A percentile compares a stretch with the other conserved stretches of the same genome.
Evolutionary conservation across 2,113 vertebrate species (phyloP).

Genomic region (Bubo blakistoni): DNA sequence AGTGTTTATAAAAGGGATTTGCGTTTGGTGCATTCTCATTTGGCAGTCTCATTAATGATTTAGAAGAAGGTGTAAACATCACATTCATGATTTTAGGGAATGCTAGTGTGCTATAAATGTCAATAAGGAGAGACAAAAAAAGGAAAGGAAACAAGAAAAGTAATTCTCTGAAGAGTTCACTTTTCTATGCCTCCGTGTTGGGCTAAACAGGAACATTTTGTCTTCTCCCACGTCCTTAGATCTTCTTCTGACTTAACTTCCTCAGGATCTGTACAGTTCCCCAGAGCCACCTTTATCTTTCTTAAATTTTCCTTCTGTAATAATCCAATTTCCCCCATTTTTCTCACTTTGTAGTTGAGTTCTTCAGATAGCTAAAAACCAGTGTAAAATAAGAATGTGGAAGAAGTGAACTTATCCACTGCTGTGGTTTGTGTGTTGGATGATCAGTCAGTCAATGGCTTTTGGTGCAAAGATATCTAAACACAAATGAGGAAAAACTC

Average conservation of each 20-base stretch:
- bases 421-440: not conserved
- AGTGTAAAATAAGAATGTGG: not conserved
- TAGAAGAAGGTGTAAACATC: constrained; percentile 40
- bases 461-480: not conserved
- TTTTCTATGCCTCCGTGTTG: not conserved
- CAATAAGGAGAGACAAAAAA: not conserved
- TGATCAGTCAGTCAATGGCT: not conserved
- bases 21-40: constrained; percentile 28
- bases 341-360: not conserved
- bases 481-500: not conserved
- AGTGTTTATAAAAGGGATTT: constrained; percentile 48
- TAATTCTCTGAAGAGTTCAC: not conserved
- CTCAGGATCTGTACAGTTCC: not conserved
- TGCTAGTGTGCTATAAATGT: not conserved
- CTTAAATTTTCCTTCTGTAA: not conserved
- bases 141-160: not conserved
- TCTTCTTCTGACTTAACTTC: not conserved
- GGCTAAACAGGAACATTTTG: not conserved
- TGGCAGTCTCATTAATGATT: constrained; percentile 44
- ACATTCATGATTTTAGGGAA: constrained; percentile 21
- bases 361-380: not conserved
- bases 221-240: not conserved
- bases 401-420: fast-evolving
- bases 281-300: not conserved
- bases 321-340: not conserved